A percentile compares a stretch with the other conserved stretches of the same genome.
phyloP scores from a whole-genome alignment of 1,140 invertebrate species.

The Cyclina sinensis region DNA sequence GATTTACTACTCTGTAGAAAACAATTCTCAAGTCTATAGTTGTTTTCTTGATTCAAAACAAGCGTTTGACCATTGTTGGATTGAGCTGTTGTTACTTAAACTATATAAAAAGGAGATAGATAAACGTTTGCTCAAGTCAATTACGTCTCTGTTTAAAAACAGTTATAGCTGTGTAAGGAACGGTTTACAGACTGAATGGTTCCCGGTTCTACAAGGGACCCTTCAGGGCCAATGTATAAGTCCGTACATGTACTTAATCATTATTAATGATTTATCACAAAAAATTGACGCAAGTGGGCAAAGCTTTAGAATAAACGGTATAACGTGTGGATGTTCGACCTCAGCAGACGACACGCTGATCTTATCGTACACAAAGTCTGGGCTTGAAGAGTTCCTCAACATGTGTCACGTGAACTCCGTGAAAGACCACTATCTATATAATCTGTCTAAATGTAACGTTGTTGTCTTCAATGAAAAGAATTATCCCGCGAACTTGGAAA shows the following conservation, averaged over 20 bases:
- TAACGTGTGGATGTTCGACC: background rate
- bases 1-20: background rate
- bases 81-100: background rate
- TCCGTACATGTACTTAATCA: background rate
- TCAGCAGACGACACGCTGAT: constrained; percentile 20
- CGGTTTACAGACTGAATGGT: background rate
- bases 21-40: background rate
- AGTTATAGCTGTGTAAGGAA: background rate
- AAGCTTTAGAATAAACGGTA: background rate
- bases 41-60: constrained; percentile 21
- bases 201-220: background rate
- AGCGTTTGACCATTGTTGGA: background rate
- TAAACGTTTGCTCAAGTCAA: background rate
- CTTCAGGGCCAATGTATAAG: constrained; percentile 2
- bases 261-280: background rate
- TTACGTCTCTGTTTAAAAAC: background rate
- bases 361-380: background rate
- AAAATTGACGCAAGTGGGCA: background rate
- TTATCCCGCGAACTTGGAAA: too few species aligned
- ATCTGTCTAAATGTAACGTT: background rate
- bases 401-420: background rate
- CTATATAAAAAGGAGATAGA: constrained; percentile 12
- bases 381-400: background rate
- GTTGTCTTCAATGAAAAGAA: constrained; percentile 17
- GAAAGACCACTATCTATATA: background rate